Conservation (phyloP, 2,797 vertebrate genomes). For the Melanotaenia maccullochi region DNA sequence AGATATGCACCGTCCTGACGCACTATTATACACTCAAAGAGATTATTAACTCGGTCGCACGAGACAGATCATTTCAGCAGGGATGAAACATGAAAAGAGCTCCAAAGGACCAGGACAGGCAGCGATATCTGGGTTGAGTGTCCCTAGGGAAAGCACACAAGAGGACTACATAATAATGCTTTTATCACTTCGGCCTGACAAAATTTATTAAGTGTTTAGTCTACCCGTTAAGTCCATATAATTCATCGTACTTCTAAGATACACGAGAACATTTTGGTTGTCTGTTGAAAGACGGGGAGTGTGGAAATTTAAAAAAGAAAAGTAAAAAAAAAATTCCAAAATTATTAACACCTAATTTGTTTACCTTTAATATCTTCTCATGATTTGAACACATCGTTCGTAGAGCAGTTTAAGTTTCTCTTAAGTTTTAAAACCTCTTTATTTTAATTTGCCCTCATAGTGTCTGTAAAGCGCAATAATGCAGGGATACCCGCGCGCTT, state of each 20-base stretch:
- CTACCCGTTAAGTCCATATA: constrained; percentile 44
- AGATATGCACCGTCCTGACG: constrained; percentile 63
- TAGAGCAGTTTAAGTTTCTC: neutral
- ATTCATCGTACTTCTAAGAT: constrained; percentile 13
- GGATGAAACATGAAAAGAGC: constrained; percentile 60
- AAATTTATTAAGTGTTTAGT: constrained; percentile 69
- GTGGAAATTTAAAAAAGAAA: neutral
- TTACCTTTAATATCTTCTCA: constrained; percentile 1
- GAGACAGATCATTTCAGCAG: constrained; percentile 77
- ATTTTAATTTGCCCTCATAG: neutral
- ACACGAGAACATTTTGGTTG: constrained; percentile 7
- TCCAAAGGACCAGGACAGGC: constrained; percentile 36
- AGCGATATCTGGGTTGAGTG: constrained; percentile 61
- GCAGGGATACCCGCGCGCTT: constrained; percentile 8
- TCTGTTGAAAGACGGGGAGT: neutral
- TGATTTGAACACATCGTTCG: neutral
- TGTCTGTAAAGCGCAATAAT: neutral
- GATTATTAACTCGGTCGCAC: constrained; percentile 81
- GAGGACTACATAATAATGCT: constrained; percentile 55
- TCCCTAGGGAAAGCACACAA: constrained; percentile 72
- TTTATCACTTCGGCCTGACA: constrained; percentile 61
- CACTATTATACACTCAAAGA: constrained; percentile 66
- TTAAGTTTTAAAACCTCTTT: neutral
- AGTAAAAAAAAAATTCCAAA: neutral
- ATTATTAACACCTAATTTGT: neutral